A percentile compares a stretch with the other conserved stretches of the same genome.
phyloP scores from a whole-genome alignment of 2,888 invertebrate genomes.

The Hipparchia sbordonii region DNA sequence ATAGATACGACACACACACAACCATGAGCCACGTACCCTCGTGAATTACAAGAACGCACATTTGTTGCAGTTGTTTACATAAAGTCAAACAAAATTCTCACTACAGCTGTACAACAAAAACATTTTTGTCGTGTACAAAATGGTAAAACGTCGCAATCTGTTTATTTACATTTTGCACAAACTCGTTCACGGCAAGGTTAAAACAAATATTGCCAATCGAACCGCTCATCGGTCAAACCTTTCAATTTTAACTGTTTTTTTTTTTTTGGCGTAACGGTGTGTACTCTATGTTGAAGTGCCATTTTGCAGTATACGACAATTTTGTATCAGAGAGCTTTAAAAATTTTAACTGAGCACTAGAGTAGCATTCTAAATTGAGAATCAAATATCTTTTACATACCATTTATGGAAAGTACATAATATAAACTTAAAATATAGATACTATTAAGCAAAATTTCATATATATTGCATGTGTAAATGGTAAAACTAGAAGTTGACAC shows the following conservation, averaged over 20 bases:
- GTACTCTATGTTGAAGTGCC: not conserved
- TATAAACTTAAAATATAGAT: too few species aligned
- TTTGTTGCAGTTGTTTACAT: not conserved
- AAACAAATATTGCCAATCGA: slow-evolving; percentile 6
- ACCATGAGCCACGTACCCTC: too few species aligned
- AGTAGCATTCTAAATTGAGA: not conserved
- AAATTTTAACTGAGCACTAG: not conserved
- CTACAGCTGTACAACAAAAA: not conserved
- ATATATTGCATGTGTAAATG: too few species aligned
- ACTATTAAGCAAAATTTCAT: too few species aligned
- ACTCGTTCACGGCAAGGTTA: not conserved
- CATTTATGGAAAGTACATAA: too few species aligned
- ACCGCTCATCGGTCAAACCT: not conserved
- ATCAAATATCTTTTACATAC: too few species aligned
- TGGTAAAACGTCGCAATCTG: not conserved
- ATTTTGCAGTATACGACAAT: not conserved
- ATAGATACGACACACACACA: too few species aligned
- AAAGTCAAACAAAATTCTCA: not conserved
- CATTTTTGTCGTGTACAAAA: not conserved
- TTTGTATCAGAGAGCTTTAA: not conserved
- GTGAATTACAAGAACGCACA: too few species aligned
- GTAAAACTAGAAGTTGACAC: too few species aligned
- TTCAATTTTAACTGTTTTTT: slow-evolving; percentile 12
- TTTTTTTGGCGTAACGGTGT: not conserved
- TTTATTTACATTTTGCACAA: slow-evolving; percentile 3